These are phyloP conservation scores for Chiridota heheva DNA, from an alignment of 35 echinoderm and acorn worm genomes.

Conservation along the genomic window DNA sequence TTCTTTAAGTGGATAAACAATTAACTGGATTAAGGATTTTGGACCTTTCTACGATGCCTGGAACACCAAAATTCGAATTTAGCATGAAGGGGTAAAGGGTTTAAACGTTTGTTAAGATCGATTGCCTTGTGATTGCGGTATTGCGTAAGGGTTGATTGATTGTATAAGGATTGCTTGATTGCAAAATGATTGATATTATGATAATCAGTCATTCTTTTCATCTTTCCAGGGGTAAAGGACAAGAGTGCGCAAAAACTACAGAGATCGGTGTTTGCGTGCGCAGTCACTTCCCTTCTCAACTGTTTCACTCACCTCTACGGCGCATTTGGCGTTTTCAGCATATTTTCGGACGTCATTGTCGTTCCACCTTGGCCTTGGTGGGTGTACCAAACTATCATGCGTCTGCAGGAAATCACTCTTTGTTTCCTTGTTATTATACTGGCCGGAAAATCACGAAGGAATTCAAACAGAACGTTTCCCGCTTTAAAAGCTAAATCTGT, in stretches of 20 bases:
- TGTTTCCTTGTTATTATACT: constrained; percentile 53
- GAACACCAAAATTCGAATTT: no score
- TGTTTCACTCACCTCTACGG: constrained; percentile 85
- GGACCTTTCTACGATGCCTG: no score
- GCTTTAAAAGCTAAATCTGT: no score
- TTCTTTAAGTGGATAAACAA: no score
- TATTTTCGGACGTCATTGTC: constrained; percentile 69
- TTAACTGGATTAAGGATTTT: no score
- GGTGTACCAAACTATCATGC: constrained; percentile 77
- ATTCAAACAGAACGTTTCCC: neutral
- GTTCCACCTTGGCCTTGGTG: constrained; percentile 88
- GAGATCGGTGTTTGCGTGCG: constrained; percentile 54
- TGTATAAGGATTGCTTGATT: no score
- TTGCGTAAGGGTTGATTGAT: no score
- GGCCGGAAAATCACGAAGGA: constrained; percentile 63
- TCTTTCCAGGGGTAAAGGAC: constrained; percentile 32
- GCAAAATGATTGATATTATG: no score
- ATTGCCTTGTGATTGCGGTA: no score
- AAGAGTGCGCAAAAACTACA: constrained; percentile 57
- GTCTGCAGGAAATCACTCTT: constrained; percentile 73
- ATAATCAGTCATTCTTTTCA: neutral
- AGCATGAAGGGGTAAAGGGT: no score
- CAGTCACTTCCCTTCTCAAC: constrained; percentile 41
- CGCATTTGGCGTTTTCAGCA: constrained; percentile 75
- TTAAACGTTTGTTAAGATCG: no score